Evolutionary conservation across 2,888 invertebrate genomes (phyloP).

Genomic region (Drosophila putrida): DNA sequence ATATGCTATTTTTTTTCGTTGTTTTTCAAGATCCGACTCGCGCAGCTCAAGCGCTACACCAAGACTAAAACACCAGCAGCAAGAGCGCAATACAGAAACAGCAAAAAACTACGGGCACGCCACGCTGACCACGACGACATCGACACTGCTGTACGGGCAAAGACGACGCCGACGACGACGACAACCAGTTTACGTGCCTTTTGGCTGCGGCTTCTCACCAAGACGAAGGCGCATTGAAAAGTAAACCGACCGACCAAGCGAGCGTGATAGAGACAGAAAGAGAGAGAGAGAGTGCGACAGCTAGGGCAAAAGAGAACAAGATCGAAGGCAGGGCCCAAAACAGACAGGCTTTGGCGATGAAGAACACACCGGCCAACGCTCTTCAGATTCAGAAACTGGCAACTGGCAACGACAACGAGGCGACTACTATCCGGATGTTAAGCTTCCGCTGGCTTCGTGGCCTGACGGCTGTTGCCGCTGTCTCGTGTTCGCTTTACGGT

Average conservation of each 20-base stretch:
- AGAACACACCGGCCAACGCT: constrained; percentile 52
- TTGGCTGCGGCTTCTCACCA: constrained; percentile 63
- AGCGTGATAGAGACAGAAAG: constrained; percentile 4
- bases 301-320: constrained; percentile 6
- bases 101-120: constrained; percentile 71
- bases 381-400: constrained; percentile 10
- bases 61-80: constrained; percentile 66
- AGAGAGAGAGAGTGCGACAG: constrained; percentile 3
- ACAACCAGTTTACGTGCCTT: constrained; percentile 81
- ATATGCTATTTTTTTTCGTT: neutral
- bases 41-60: constrained; percentile 77
- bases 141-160: constrained; percentile 43
- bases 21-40: constrained; percentile 55
- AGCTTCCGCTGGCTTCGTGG: constrained; percentile 70
- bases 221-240: constrained; percentile 59
- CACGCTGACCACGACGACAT: constrained; percentile 55
- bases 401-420: constrained; percentile 33
- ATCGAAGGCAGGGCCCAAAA: constrained; percentile 33
- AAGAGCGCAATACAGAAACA: constrained; percentile 29
- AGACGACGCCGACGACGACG: constrained; percentile 19
- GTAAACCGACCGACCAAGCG: constrained; percentile 11
- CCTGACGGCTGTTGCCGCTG: constrained; percentile 28
- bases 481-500: constrained; percentile 74
- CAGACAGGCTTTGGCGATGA: constrained; percentile 50
- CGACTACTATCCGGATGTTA: constrained; percentile 75